A percentile compares a stretch with the other conserved stretches of the same genome.
Conservation (phyloP, 2,888 invertebrate species). For the Gerosis bhagava region DNA sequence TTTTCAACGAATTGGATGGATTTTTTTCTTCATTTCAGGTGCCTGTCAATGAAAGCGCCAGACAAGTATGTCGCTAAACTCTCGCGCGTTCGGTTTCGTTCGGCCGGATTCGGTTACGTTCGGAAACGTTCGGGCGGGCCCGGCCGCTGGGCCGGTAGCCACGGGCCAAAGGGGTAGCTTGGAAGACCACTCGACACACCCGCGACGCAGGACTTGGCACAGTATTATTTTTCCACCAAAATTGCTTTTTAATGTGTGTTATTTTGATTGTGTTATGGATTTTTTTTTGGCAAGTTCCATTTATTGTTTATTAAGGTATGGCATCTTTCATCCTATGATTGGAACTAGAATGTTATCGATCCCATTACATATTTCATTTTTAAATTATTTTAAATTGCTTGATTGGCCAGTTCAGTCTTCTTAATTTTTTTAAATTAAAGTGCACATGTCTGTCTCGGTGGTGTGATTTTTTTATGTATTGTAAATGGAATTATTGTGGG, state of each 20-base stretch:
- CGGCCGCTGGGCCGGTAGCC: slow-evolving; percentile 61
- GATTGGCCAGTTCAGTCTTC: slow-evolving; percentile 55
- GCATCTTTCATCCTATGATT: slow-evolving; percentile 57
- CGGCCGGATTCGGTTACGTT: slow-evolving; percentile 74
- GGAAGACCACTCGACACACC: slow-evolving; percentile 77
- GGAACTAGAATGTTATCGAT: slow-evolving; percentile 51
- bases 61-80: slow-evolving; percentile 85
- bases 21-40: slow-evolving; percentile 88
- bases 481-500: slow-evolving; percentile 65
- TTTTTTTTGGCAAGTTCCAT: slow-evolving; percentile 42
- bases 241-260: slow-evolving; percentile 79
- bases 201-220: slow-evolving; percentile 75
- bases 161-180: slow-evolving; percentile 76
- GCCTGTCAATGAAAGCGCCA: slow-evolving; percentile 89
- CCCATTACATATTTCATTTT: slow-evolving; percentile 42
- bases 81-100: slow-evolving; percentile 74
- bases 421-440: slow-evolving; percentile 53
- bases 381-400: slow-evolving; percentile 60
- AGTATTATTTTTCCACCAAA: slow-evolving; percentile 72
- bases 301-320: slow-evolving; percentile 36
- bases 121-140: slow-evolving; percentile 68
- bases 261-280: slow-evolving; percentile 53
- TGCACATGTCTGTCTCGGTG: slow-evolving; percentile 69
- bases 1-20: slow-evolving; percentile 85
- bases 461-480: slow-evolving; percentile 64